Evolutionary conservation across 2,113 vertebrate species (phyloP).

Genomic region (Notiomystis cincta): DNA sequence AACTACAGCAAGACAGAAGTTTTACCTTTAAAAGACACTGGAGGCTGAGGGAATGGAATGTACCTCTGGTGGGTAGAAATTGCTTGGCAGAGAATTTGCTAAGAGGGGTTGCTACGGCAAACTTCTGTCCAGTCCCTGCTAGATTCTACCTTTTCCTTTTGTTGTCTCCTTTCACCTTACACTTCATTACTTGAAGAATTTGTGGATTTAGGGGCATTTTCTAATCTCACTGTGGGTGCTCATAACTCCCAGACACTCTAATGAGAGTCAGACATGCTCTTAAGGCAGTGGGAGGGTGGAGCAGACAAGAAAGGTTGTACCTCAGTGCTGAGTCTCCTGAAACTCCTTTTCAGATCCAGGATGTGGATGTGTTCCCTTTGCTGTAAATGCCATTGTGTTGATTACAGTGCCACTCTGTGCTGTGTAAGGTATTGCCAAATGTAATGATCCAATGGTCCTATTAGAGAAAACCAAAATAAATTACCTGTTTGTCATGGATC

Average conservation of each 20-base stretch:
- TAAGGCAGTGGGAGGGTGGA: too few species aligned
- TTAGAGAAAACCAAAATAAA: background rate
- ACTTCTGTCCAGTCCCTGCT: background rate
- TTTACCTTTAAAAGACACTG: slow-evolving; percentile 14
- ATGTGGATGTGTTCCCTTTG: background rate
- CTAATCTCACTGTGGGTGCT: background rate
- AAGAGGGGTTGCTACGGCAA: background rate
- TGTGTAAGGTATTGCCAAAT: background rate
- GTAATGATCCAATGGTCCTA: background rate
- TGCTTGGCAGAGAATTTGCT: background rate
- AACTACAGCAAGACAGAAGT: slow-evolving; percentile 19
- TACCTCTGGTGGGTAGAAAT: background rate
- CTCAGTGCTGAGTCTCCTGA: background rate
- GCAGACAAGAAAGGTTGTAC: background rate
- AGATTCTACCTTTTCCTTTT: background rate
- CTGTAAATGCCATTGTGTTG: rapidly evolving
- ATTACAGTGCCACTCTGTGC: background rate
- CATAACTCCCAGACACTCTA: background rate
- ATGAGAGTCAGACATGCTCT: background rate
- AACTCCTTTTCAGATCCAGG: background rate
- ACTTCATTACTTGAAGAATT: background rate
- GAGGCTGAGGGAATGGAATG: background rate
- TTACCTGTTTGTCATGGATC: background rate
- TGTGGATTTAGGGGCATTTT: background rate
- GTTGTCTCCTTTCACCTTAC: background rate